Percentiles rank a stretch among this genome's conserved stretches.
Conservation (phyloP, 2,113 vertebrate species). For the Gobiocypris rarus region DNA sequence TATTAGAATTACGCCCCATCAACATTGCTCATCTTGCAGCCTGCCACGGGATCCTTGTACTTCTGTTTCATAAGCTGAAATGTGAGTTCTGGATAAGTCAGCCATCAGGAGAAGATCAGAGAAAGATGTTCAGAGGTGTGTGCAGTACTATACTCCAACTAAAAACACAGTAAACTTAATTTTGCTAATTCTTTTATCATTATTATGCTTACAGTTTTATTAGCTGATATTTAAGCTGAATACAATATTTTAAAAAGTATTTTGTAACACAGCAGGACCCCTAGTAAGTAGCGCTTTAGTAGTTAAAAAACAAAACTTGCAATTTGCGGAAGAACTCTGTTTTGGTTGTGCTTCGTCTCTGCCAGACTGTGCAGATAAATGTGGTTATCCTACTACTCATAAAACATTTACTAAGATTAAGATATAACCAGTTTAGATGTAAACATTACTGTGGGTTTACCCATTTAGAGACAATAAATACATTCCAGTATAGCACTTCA, state of each 20-base stretch:
- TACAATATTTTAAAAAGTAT: neutral
- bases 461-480: too few species aligned
- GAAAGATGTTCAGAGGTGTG: neutral
- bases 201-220: neutral
- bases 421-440: too few species aligned
- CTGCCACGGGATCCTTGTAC: neutral
- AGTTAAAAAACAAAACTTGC: too few species aligned
- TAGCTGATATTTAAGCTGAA: neutral
- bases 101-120: neutral
- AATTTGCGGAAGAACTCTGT: too few species aligned
- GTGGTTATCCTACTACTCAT: too few species aligned
- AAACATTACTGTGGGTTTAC: too few species aligned
- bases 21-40: constrained; percentile 9
- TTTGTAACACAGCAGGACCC: neutral
- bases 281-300: too few species aligned
- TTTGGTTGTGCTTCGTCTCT: too few species aligned
- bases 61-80: neutral
- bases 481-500: too few species aligned
- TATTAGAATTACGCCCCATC: constrained; percentile 34
- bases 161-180: neutral
- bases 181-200: neutral
- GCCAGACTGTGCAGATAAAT: too few species aligned
- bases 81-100: neutral
- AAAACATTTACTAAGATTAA: too few species aligned
- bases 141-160: neutral